Evolutionary conservation across 2,113 vertebrate species (phyloP).

Genomic region (Blennius ocellaris): DNA sequence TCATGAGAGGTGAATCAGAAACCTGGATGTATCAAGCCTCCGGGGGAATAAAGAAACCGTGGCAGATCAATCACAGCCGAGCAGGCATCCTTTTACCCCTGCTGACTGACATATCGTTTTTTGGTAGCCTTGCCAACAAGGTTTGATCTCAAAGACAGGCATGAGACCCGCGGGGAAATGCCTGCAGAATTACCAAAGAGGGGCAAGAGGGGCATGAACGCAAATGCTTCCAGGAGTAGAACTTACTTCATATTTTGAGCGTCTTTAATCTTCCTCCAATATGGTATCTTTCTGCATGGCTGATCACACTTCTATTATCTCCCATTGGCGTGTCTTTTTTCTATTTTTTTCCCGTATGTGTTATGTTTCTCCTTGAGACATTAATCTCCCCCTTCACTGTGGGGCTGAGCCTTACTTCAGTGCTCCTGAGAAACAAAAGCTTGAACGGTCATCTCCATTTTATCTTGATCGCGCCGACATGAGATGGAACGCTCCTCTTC

Average conservation of each 20-base stretch:
- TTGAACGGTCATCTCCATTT: conserved; percentile 48
- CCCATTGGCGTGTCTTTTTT: conserved; percentile 4
- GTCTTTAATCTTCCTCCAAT: conserved; percentile 66
- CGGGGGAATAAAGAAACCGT: conserved; percentile 70
- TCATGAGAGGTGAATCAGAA: conserved; percentile 58
- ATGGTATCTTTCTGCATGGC: conserved; percentile 65
- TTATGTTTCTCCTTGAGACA: conserved; percentile 58
- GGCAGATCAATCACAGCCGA: conserved; percentile 68
- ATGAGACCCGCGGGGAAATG: conserved; percentile 66
- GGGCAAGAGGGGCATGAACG: conserved; percentile 36
- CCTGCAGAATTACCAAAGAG: conserved; percentile 59
- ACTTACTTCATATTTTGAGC: conserved; percentile 54
- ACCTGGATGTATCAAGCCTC: conserved; percentile 54
- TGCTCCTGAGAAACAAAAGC: conserved; percentile 52
- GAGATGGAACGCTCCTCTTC: conserved; percentile 32
- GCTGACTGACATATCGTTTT: conserved; percentile 68
- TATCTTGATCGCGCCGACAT: conserved; percentile 36
- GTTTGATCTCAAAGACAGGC: conserved; percentile 64
- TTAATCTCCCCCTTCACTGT: conserved; percentile 62
- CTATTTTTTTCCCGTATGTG: conserved; percentile 34
- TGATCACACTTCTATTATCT: conserved; percentile 66
- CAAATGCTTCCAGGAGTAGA: conserved; percentile 41
- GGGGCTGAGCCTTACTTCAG: conserved; percentile 53
- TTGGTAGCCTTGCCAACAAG: conserved; percentile 64
- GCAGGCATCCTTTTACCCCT: conserved; percentile 61